Base-by-base conservation (phyloP, 2,113 vertebrate genomes). In the Urocitellus parryii region DNA sequence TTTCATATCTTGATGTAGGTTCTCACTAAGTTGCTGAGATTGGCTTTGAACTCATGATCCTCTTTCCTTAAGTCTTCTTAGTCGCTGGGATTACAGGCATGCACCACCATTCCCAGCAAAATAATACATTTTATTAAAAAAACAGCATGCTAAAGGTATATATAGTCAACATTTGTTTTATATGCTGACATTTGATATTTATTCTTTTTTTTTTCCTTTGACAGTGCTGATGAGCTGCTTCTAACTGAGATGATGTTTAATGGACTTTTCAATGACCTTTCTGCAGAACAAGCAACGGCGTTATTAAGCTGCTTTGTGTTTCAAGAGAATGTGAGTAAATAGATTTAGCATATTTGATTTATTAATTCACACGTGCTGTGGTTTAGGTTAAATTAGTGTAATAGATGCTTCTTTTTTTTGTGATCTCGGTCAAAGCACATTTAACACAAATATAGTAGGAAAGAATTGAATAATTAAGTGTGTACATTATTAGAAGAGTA, bases 161-260 rank as follows among this genome's bases (percentile, higher is more conserved):
- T 88, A 18, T 61, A 37, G 61, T 18, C 3, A 63, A 45, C 18
- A 65, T 6, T 88, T 17, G 94, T 88, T 37, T 42, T 0, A 0
- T 74, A 29, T 94, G 72, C 42, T 94, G 61, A 94, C 53, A 34
- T 96, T 87, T 96, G 68, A 80, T 87, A 34, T 70, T 5, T 65
- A 10, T 61, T 88, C 2, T 96, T 51, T 97, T 22, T 72, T 76
- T 72, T 22, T 22, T 8, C 56, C 56, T 29, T 58, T 90, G 86
- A 7, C 91, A 99, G 99, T 97, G 99, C 99, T 3, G 99, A 99
- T 78, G 99, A 99, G 95, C 99, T 99, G 8, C 99, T 99, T 42
- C 98, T 99, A 94, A 99, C 99, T 0, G 99, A 99, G 98, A 99
- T 99, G 99, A 98, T 99, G 96, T 99, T 99, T 97, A 99, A 99